Evolutionary conservation across 1,140 invertebrate genomes (phyloP).

Genomic region (Aphelinus atriplicis): DNA sequence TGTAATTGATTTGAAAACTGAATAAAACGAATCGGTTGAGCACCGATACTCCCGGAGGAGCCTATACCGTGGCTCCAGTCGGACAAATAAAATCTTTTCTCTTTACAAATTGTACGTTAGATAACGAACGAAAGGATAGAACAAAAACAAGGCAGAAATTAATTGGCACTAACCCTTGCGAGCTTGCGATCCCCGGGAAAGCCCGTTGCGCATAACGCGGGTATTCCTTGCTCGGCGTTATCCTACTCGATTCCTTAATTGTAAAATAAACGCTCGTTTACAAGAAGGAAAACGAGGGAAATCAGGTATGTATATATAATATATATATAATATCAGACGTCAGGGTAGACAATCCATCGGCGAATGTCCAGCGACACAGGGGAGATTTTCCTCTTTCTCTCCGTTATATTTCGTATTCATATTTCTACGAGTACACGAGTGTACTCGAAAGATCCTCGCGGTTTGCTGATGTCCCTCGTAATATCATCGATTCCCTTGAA

Average conservation of each 20-base stretch:
- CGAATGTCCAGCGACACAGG: slow-evolving; percentile 30
- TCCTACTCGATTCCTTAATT: neutral
- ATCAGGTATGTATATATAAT: neutral
- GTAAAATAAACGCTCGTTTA: slow-evolving; percentile 17
- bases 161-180: slow-evolving; percentile 29
- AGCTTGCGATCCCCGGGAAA: neutral
- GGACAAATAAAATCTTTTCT: no score
- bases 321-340: slow-evolving; percentile 21
- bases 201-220: no score
- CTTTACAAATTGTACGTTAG: no score
- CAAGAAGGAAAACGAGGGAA: slow-evolving; percentile 1
- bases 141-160: neutral
- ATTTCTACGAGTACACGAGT: neutral
- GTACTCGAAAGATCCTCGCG: neutral
- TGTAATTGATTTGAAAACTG: no score
- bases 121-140: neutral
- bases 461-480: slow-evolving; percentile 6
- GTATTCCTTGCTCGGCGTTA: neutral
- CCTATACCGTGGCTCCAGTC: no score
- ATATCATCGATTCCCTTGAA: neutral
- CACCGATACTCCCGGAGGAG: no score
- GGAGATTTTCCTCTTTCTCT: slow-evolving; percentile 14
- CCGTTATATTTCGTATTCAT: neutral
- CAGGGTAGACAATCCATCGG: slow-evolving; percentile 34
- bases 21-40: no score